These are phyloP conservation scores for Drosophila grimshawi DNA, from an alignment of 1,140 invertebrate genomes.

Conservation along the genomic window DNA sequence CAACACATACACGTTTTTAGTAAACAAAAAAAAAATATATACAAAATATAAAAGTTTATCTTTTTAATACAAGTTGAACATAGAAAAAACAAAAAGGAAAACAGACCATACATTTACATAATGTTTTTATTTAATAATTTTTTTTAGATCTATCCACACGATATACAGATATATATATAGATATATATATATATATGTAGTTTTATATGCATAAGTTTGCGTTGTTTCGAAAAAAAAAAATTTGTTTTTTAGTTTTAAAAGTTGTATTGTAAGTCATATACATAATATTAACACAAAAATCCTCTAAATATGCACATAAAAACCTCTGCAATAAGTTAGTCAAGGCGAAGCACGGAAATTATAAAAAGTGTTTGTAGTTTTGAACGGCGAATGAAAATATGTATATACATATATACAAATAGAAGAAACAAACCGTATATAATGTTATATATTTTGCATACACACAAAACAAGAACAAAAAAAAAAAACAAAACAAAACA, in stretches of 20 bases:
- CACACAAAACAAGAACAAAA: slow-evolving; percentile 45
- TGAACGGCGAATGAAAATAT: slow-evolving; percentile 56
- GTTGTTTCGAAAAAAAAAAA: slow-evolving; percentile 70
- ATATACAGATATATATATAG: slow-evolving; percentile 34
- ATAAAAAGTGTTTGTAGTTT: slow-evolving; percentile 65
- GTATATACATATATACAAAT: slow-evolving; percentile 54
- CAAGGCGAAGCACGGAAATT: slow-evolving; percentile 60
- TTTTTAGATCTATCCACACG: slow-evolving; percentile 50
- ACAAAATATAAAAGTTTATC: slow-evolving; percentile 41
- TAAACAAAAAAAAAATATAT: slow-evolving; percentile 16
- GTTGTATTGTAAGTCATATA: slow-evolving; percentile 59
- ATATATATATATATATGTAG: slow-evolving; percentile 50
- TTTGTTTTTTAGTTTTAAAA: slow-evolving; percentile 82
- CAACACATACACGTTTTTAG: slow-evolving; percentile 67
- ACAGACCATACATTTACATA: slow-evolving; percentile 55
- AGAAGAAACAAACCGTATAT: slow-evolving; percentile 59
- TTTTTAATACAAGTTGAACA: slow-evolving; percentile 51
- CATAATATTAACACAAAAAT: slow-evolving; percentile 58
- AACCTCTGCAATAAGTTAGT: slow-evolving; percentile 78
- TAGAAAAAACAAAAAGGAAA: slow-evolving; percentile 40
- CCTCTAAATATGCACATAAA: slow-evolving; percentile 74
- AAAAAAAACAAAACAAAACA: slow-evolving; percentile 11
- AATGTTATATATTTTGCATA: slow-evolving; percentile 81
- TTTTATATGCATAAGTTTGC: slow-evolving; percentile 66
- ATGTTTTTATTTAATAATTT: slow-evolving; percentile 55